These are phyloP conservation scores for Gallinago nigripennis DNA, from an alignment of 2,797 vertebrate genomes.

Conservation along the genomic window DNA sequence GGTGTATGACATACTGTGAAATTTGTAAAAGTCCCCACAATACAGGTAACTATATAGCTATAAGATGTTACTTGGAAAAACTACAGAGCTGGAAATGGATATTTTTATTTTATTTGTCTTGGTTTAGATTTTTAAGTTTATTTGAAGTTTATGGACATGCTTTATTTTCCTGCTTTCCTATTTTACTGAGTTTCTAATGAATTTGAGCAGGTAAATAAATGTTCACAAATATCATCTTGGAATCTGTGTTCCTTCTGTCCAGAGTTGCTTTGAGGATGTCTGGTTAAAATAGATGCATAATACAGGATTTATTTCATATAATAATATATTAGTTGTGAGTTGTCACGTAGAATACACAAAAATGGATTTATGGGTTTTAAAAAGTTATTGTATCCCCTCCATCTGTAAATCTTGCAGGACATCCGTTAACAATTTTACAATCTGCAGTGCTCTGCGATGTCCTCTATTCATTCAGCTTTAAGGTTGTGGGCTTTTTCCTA, in stretches of 20 bases:
- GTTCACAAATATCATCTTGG: constrained; percentile 15
- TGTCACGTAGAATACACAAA: constrained; percentile 1
- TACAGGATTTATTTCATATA: constrained; percentile 46
- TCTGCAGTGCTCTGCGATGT: neutral
- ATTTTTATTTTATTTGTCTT: neutral
- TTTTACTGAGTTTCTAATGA: constrained; percentile 22
- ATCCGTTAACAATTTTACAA: neutral
- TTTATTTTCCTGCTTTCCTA: neutral
- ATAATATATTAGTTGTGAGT: constrained; percentile 35
- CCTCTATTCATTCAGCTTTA: neutral
- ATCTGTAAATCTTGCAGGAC: neutral
- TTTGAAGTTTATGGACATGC: neutral
- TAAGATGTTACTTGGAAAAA: neutral
- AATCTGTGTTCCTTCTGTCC: constrained; percentile 40
- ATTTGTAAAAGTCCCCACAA: neutral
- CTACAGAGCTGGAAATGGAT: neutral
- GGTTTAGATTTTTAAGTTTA: neutral
- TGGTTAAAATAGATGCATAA: constrained; percentile 38
- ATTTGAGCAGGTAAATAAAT: constrained; percentile 34
- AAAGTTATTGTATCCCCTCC: neutral
- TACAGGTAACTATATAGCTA: neutral
- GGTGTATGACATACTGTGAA: neutral
- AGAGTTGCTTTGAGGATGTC: constrained; percentile 16
- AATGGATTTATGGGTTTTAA: constrained; percentile 40
- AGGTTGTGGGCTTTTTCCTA: neutral